phyloP scores from a whole-genome alignment of 2,113 vertebrate genomes.

The Alligator mississippiensis region DNA sequence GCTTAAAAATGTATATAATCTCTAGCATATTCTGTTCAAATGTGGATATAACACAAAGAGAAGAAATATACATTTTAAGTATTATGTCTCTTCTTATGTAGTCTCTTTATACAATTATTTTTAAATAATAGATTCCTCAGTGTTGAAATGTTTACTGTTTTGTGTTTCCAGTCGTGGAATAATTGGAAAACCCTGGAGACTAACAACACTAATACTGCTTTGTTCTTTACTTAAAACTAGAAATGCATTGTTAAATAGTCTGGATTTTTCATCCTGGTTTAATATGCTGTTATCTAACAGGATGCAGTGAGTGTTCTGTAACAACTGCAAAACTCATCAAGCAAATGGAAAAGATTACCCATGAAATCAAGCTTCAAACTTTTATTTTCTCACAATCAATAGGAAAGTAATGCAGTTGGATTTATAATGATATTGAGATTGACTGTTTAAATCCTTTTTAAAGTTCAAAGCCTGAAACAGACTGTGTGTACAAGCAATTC shows the following conservation, averaged over 20 bases:
- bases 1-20: background rate
- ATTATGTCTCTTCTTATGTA: background rate
- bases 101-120: background rate
- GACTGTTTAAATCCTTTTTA: slow-evolving; percentile 89
- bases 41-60: background rate
- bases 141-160: background rate
- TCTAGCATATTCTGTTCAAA: background rate
- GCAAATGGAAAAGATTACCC: slow-evolving; percentile 88
- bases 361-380: slow-evolving; percentile 87
- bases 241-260: slow-evolving; percentile 50
- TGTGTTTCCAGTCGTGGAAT: background rate
- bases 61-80: background rate
- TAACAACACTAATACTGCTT: slow-evolving; percentile 21
- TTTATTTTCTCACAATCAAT: slow-evolving; percentile 86
- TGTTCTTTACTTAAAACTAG: slow-evolving; percentile 67
- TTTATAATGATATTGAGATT: slow-evolving; percentile 92
- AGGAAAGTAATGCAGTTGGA: slow-evolving; percentile 81
- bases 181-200: slow-evolving; percentile 27
- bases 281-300: slow-evolving; percentile 58
- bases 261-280: slow-evolving; percentile 56
- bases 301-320: slow-evolving; percentile 63
- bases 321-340: slow-evolving; percentile 80
- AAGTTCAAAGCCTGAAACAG: slow-evolving; percentile 86
- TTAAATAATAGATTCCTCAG: background rate
- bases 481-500: slow-evolving; percentile 83